phyloP scores from a whole-genome alignment of 2,888 invertebrate species.

The Athrips mouffetella region DNA sequence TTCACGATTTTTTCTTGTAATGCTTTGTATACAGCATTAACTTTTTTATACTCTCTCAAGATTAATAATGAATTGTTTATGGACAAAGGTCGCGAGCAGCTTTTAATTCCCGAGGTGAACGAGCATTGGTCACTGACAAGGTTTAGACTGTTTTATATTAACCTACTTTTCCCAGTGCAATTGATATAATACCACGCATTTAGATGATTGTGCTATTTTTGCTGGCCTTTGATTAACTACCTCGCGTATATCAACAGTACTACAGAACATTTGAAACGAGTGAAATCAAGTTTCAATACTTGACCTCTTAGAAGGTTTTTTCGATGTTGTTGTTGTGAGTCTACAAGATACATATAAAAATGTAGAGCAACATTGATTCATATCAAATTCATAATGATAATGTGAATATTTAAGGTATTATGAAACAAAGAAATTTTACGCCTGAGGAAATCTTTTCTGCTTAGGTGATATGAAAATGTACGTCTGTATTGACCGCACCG shows the following conservation, averaged over 20 bases:
- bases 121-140: conserved; percentile 44
- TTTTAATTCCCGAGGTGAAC: conserved; percentile 54
- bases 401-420: too few species aligned
- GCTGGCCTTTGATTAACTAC: background rate
- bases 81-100: conserved; percentile 46
- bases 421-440: too few species aligned
- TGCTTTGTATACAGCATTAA: too few species aligned
- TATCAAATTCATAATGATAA: too few species aligned
- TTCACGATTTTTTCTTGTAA: too few species aligned
- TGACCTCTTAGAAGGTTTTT: background rate
- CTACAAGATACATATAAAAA: too few species aligned
- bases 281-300: background rate
- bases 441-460: too few species aligned
- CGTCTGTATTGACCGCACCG: too few species aligned
- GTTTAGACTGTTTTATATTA: conserved; percentile 33
- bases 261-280: background rate
- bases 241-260: background rate
- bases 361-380: too few species aligned
- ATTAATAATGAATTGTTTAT: conserved; percentile 51
- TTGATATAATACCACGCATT: conserved; percentile 7
- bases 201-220: conserved; percentile 8
- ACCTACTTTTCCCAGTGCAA: conserved; percentile 39
- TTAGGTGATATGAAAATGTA: too few species aligned
- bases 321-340: too few species aligned
- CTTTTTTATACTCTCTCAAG: too few species aligned